Evolutionary conservation across 2,888 invertebrate species (phyloP).

Genomic region (Dryococelus australis): DNA sequence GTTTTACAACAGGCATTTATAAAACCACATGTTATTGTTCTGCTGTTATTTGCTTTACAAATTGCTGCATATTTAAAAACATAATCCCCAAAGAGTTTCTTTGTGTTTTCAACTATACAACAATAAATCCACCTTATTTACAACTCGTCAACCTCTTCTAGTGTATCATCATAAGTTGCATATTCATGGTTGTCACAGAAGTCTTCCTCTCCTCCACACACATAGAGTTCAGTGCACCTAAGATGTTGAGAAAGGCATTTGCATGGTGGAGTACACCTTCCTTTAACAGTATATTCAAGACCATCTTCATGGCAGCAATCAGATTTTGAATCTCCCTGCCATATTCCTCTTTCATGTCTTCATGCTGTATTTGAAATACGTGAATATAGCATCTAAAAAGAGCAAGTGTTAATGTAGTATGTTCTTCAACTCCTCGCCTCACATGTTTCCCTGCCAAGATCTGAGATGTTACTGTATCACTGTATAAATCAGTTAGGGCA

Average conservation of each 20-base stretch:
- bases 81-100: background rate
- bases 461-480: background rate
- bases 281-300: background rate
- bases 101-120: background rate
- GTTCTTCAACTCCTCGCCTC: conserved; percentile 5
- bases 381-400: background rate
- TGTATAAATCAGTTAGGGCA: conserved; percentile 5
- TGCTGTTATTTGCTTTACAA: background rate
- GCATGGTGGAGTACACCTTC: background rate
- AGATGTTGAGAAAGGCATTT: too few relatives aligned
- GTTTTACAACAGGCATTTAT: too few relatives aligned
- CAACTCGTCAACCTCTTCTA: background rate
- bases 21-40: background rate
- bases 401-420: conserved; percentile 16
- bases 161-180: background rate
- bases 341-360: background rate
- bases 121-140: background rate
- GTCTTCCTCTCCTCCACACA: conserved; percentile 17
- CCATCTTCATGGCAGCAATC: background rate
- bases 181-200: too few relatives aligned
- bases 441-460: conserved; percentile 31
- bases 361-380: background rate
- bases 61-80: background rate
- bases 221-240: background rate
- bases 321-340: background rate